These are phyloP conservation scores for Pipistrellus nathusii DNA, from an alignment of 2,797 vertebrate genomes.

Conservation along the genomic window DNA sequence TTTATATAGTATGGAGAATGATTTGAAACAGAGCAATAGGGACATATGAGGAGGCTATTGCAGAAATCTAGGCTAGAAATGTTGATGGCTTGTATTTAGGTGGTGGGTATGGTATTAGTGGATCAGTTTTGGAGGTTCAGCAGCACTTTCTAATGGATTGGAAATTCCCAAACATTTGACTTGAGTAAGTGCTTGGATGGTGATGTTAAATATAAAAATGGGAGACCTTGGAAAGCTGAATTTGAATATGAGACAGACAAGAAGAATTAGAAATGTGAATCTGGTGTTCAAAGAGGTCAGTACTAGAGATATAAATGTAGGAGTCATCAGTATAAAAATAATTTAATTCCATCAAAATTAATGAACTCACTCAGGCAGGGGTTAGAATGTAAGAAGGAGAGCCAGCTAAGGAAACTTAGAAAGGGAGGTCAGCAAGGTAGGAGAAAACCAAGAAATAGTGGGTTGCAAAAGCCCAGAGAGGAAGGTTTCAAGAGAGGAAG, in stretches of 20 bases:
- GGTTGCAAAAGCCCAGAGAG: slow-evolving; percentile 32
- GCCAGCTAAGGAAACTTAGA: slow-evolving; percentile 21
- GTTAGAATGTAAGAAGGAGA: neutral
- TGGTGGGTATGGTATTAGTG: neutral
- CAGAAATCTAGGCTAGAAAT: neutral
- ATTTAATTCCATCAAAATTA: neutral
- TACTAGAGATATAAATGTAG: neutral
- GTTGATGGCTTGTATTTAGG: neutral
- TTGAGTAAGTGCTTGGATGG: neutral
- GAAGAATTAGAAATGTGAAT: slow-evolving; percentile 4
- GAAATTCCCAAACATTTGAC: neutral
- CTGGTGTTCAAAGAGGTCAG: slow-evolving; percentile 26
- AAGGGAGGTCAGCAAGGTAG: neutral
- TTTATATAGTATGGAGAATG: slow-evolving; percentile 1
- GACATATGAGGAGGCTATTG: neutral
- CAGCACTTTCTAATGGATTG: slow-evolving; percentile 1
- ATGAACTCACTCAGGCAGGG: neutral
- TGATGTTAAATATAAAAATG: slow-evolving; percentile 9
- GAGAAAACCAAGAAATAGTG: slow-evolving; percentile 34
- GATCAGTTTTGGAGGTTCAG: slow-evolving; percentile 5
- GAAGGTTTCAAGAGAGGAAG: slow-evolving; percentile 65
- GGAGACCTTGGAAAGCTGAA: neutral
- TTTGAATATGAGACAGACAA: slow-evolving; percentile 37
- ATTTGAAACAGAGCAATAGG: neutral
- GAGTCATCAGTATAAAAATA: neutral